Base-by-base conservation (phyloP, 2,113 vertebrate species). In the Motacilla tschutschensis region DNA sequence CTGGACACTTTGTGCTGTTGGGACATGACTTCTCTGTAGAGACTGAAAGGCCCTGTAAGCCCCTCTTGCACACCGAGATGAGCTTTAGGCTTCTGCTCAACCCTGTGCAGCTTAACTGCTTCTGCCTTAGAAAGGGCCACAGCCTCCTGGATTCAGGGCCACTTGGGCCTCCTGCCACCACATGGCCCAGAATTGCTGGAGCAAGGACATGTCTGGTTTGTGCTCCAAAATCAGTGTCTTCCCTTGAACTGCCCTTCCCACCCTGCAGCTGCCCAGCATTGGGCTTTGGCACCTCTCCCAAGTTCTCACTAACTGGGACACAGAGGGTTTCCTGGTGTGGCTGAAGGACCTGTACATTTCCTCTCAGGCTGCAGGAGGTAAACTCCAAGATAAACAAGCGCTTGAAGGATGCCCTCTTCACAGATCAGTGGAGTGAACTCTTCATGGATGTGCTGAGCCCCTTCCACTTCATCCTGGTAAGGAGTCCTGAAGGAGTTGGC, bases 301-400 rank as follows among this genome's bases (percentile, higher is more conserved):
- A 14, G 41, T 57, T 74, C 38, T 38, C 5, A 9, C 46, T 75
- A 18, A 40, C 66, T 78, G 73, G 41, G 50, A 35, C 9, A 17
- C 35, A 38, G 60, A 29, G 5, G 8, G 21, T 60, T 77, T 70
- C 57, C 48, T 74, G 7, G 5, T 74, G 35, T 60, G 59, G n/a
- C 83, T 93, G 63, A 87, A 82, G 25, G 69, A 78, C 19, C 54
- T n/a, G 9, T 90, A 69, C 47, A 18, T 71, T 92, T 74, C 64
- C 62, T 83, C 72, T 51, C 94, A 99, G 99, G 91, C 95, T 99
- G 82, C 99, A 99, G 92, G 99, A 99, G 94, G 98, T 99, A 79
- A 99, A 99, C 90, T 99, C 98, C 69, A 99, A 98, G 98, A 98
- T 99, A 92, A 99, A 98, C 96, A 98, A 99, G 93, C 95, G 99